Conservation (phyloP, 2,797 vertebrate species). For the Syncerus caffer region DNA sequence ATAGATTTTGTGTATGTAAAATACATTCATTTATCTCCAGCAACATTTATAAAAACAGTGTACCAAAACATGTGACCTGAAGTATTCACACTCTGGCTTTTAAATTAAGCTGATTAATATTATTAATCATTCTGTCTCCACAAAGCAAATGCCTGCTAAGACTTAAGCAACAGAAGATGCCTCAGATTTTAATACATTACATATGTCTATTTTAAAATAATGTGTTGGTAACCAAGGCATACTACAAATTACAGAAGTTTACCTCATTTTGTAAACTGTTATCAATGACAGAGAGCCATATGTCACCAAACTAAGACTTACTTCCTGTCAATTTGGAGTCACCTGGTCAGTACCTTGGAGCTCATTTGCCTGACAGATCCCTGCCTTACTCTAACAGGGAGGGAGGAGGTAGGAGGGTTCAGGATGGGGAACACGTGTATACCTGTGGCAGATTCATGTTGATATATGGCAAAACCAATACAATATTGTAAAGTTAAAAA, state of each 20-base stretch:
- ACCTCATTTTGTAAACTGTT: not conserved
- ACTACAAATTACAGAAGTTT: not conserved
- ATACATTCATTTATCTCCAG: constrained; percentile 13
- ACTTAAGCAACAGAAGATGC: not conserved
- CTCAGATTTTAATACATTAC: not conserved
- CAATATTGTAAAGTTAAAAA: no score
- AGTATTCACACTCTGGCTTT: not conserved
- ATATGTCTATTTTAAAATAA: not conserved
- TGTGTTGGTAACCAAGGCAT: not conserved
- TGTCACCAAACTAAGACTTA: not conserved
- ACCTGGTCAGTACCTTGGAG: not conserved
- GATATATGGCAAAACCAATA: no score
- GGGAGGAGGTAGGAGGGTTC: no score
- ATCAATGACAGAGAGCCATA: not conserved
- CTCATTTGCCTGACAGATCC: not conserved
- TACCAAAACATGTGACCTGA: not conserved
- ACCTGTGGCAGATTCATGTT: no score
- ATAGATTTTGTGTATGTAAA: not conserved
- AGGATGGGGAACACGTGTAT: no score
- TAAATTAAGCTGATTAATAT: constrained; percentile 30
- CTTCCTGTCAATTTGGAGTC: not conserved
- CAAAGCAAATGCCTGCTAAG: not conserved
- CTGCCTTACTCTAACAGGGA: not conserved
- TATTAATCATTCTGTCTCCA: not conserved
- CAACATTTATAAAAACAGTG: not conserved